Percentiles rank a stretch among this genome's conserved stretches.
These are phyloP conservation scores for Mesorhabditis sp. DNA, from an alignment of 2,888 invertebrate species.

Conservation along the genomic window DNA sequence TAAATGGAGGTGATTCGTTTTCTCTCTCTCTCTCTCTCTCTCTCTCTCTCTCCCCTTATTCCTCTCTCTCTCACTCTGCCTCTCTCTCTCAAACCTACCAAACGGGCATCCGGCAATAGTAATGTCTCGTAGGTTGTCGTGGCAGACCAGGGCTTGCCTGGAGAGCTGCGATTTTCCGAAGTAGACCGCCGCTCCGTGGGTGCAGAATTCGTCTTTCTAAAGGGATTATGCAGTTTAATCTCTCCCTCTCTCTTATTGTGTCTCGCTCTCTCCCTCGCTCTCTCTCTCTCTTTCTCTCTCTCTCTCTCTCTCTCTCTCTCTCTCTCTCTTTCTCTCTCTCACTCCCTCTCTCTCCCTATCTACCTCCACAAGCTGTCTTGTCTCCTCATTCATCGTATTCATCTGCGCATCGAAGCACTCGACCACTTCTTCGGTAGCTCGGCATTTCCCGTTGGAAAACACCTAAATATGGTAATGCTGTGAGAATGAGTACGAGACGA, in stretches of 20 bases:
- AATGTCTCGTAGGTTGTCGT: background rate
- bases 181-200: background rate
- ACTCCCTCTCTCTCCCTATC: too few species aligned
- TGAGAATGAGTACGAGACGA: background rate
- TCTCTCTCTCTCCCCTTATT: too few species aligned
- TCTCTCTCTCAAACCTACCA: too few species aligned
- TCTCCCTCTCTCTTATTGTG: too few species aligned
- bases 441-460: background rate
- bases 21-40: background rate
- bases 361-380: conserved; percentile 4
- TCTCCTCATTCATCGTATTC: conserved; percentile 6
- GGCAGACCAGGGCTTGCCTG: background rate
- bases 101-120: background rate
- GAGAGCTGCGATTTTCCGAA: background rate
- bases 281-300: too few species aligned
- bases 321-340: too few species aligned
- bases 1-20: background rate
- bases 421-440: background rate
- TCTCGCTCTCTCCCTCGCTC: too few species aligned
- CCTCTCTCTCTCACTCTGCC: too few species aligned
- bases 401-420: background rate
- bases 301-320: too few species aligned
- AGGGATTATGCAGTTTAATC: background rate
- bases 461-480: background rate
- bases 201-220: conserved; percentile 3